phyloP scores from a whole-genome alignment of 2,888 invertebrate species.

The Caenorhabditis panamensis region DNA sequence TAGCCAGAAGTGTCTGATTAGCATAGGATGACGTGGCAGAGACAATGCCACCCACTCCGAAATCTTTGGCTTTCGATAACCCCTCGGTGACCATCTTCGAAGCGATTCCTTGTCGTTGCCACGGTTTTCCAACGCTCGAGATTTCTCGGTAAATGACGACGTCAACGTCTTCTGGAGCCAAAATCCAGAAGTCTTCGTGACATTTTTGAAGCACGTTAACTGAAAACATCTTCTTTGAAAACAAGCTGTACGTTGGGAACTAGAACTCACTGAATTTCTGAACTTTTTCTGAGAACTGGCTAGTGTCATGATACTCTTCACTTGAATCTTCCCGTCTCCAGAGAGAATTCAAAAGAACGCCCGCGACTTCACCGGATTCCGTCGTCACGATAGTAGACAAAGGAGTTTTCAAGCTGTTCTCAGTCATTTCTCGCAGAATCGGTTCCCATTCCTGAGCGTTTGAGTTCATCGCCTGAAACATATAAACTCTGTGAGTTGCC shows the following conservation, averaged over 20 bases:
- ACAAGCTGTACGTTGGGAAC: neutral
- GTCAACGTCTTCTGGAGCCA: conserved; percentile 31
- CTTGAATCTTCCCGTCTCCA: neutral
- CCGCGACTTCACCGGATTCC: neutral
- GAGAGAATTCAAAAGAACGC: neutral
- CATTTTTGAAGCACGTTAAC: conserved; percentile 33
- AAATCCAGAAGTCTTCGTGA: conserved; percentile 46
- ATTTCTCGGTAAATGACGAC: conserved; percentile 46
- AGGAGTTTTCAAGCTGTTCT: neutral
- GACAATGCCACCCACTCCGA: conserved; percentile 43
- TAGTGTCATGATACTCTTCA: conserved; percentile 4
- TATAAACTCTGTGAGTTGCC: neutral
- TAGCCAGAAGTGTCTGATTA: conserved; percentile 40
- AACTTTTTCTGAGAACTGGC: conserved; percentile 17
- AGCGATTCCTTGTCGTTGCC: conserved; percentile 54
- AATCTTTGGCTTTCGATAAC: neutral
- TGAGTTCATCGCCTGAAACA: neutral
- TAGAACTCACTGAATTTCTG: conserved; percentile 43
- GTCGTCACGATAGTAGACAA: neutral
- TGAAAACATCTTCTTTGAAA: neutral
- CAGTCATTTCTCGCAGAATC: neutral
- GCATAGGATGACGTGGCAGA: conserved; percentile 48
- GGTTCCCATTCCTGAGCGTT: conserved; percentile 5
- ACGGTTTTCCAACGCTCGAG: conserved; percentile 41
- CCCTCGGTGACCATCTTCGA: conserved; percentile 17